Percentiles rank a stretch among this genome's conserved stretches.
phyloP scores from a whole-genome alignment of 1,140 invertebrate genomes.

The Drosophila repletoides region DNA sequence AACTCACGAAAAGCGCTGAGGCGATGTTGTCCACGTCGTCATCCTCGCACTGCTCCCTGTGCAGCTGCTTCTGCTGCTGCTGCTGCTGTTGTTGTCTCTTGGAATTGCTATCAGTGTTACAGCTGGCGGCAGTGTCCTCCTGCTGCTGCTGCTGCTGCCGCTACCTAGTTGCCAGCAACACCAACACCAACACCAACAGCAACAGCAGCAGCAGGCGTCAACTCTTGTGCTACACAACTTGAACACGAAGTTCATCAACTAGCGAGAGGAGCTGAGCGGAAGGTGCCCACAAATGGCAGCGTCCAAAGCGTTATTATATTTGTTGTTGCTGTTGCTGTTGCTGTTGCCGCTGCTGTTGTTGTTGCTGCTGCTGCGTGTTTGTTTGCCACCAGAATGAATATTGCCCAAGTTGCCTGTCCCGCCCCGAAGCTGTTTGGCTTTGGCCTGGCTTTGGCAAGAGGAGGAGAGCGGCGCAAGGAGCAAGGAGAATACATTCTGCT shows the following conservation, averaged over 20 bases:
- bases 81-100: constrained; percentile 65
- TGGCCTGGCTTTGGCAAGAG: constrained; percentile 53
- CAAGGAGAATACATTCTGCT: constrained; percentile 2
- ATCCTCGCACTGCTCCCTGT: not conserved
- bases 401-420: constrained; percentile 53
- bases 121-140: constrained; percentile 59
- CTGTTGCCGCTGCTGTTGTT: constrained; percentile 23
- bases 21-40: constrained; percentile 23
- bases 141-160: not conserved
- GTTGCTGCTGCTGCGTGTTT: constrained; percentile 71
- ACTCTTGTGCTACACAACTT: constrained; percentile 79
- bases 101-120: constrained; percentile 80
- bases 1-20: constrained; percentile 67
- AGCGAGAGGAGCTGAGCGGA: constrained; percentile 28
- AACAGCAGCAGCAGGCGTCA: constrained; percentile 70
- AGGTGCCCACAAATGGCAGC: constrained; percentile 66
- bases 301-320: constrained; percentile 67
- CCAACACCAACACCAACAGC: constrained; percentile 18
- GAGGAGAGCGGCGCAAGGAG: not conserved
- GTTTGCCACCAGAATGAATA: constrained; percentile 77
- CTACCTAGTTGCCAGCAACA: constrained; percentile 17
- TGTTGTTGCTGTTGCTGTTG: constrained; percentile 31
- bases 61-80: constrained; percentile 1
- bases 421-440: constrained; percentile 63
- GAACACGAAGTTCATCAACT: constrained; percentile 80